Evolutionary conservation across 2,797 vertebrate genomes (phyloP).

Genomic region (Capromys pilorides): DNA sequence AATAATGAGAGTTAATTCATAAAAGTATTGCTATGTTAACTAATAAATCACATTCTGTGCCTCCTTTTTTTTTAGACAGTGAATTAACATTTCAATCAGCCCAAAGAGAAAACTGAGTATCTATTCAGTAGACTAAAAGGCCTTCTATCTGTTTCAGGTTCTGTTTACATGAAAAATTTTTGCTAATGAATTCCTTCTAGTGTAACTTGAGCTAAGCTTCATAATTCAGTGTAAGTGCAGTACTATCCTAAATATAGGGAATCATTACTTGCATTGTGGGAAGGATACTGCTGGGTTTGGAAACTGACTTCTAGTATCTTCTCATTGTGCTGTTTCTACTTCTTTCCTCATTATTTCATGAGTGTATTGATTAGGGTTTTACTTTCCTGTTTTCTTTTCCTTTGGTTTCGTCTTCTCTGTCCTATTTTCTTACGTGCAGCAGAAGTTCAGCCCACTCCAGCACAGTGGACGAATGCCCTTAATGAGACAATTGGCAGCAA

Average conservation of each 20-base stretch:
- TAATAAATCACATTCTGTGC: background rate
- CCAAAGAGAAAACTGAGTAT: constrained; percentile 11
- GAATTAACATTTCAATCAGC: constrained; percentile 60
- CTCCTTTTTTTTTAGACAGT: constrained; percentile 44
- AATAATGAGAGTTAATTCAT: constrained; percentile 45
- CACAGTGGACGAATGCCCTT: background rate
- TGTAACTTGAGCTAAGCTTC: constrained; percentile 51
- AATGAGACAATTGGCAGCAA: background rate
- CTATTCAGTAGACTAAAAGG: background rate
- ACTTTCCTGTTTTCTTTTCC: constrained; percentile 19
- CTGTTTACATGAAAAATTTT: constrained; percentile 11
- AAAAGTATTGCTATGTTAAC: constrained; percentile 36
- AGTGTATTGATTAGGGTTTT: background rate
- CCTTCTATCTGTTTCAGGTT: constrained; percentile 49
- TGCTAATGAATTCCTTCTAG: constrained; percentile 40
- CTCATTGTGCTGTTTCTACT: background rate
- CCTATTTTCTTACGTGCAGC: constrained; percentile 45
- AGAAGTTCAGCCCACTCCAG: background rate
- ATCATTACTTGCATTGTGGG: background rate
- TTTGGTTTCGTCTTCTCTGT: constrained; percentile 41
- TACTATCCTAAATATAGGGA: background rate
- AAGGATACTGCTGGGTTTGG: background rate
- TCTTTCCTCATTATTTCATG: background rate
- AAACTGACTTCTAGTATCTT: constrained; percentile 9
- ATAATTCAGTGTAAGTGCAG: background rate